Base-by-base conservation (phyloP, 1,140 invertebrate genomes). In the Chironomus tepperi region DNA sequence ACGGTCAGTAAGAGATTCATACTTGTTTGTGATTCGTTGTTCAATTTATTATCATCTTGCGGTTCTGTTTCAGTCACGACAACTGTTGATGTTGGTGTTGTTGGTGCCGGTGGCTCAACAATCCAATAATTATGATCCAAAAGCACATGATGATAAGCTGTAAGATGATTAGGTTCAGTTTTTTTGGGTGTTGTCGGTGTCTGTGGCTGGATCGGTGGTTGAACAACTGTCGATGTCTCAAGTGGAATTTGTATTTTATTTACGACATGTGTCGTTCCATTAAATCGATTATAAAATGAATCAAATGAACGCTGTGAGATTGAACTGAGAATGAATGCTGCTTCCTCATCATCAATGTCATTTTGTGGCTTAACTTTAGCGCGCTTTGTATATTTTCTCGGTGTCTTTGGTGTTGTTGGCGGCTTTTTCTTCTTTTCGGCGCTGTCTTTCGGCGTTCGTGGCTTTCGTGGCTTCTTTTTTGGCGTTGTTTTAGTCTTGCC, bases 311-410 rank as follows among this genome's bases (percentile, higher is more conserved):
- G 3, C 64, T 67, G 64, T 8, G 64, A 67, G 16, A 67, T 67
- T 1, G 64, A 67, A 19, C 64, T 67, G 12, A 67, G 16, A 16
- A 67, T 67, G 18, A 67, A 67, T 16, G 64, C 64, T 2, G 64
- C 64, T 67, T 67, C 64, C n/a, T 67, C 64, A 16, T 67, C 64
- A 67, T 67, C 64, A 67, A 67, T 67, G 16, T 67, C 64, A 19
- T 16, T 19, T 67, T 16, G n/a, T 67, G 64, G 64, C 7, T 16
- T 67, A 16, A n/a, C 64, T 8, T 18, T 67, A 7, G 16, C 64
- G 16, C n/a, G 64, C 16, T 67, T 67, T 16, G n/a, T 67, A n/a
- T 67, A 18, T 67, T 67, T 67, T 19, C 64, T 1, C n/a, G 64
- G 64, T 16, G 64, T 67, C n/a, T 57, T 57, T 10, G 47, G 47